phyloP scores from a whole-genome alignment of 2,113 vertebrate genomes.

The Tyto alba region DNA sequence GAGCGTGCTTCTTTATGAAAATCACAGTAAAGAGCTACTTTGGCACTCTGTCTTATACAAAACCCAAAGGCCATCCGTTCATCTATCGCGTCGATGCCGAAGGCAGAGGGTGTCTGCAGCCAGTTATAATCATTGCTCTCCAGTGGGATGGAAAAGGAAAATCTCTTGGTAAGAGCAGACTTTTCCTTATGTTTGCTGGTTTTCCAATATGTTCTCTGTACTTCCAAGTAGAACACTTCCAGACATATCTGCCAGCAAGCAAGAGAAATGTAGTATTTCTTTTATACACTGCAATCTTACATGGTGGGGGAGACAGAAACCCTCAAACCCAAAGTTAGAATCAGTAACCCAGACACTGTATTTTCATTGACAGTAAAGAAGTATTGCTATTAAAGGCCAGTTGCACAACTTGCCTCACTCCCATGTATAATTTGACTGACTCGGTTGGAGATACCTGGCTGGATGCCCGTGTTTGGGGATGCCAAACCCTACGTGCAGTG shows the following conservation, averaged over 20 bases:
- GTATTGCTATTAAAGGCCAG: rapidly evolving
- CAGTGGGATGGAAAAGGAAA: neutral
- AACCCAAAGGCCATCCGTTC: neutral
- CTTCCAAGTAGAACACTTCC: neutral
- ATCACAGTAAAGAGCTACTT: neutral
- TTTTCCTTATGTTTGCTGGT: neutral
- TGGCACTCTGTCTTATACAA: neutral
- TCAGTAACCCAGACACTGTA: rapidly evolving
- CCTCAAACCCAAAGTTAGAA: neutral
- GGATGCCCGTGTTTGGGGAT: neutral
- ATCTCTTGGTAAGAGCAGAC: neutral
- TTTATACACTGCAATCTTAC: rapidly evolving
- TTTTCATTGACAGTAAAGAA: rapidly evolving
- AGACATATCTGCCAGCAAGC: neutral
- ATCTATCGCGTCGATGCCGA: rapidly evolving
- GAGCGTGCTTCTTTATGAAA: neutral
- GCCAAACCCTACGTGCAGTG: rapidly evolving
- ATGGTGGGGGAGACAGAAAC: rapidly evolving
- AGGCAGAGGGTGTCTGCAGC: neutral
- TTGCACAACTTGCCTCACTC: neutral
- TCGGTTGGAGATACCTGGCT: neutral
- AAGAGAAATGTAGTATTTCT: neutral
- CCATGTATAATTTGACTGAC: rapidly evolving
- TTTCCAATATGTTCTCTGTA: neutral
- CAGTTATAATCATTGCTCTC: neutral